Conservation (phyloP, 2,113 vertebrate species). For the Scomber japonicus region DNA sequence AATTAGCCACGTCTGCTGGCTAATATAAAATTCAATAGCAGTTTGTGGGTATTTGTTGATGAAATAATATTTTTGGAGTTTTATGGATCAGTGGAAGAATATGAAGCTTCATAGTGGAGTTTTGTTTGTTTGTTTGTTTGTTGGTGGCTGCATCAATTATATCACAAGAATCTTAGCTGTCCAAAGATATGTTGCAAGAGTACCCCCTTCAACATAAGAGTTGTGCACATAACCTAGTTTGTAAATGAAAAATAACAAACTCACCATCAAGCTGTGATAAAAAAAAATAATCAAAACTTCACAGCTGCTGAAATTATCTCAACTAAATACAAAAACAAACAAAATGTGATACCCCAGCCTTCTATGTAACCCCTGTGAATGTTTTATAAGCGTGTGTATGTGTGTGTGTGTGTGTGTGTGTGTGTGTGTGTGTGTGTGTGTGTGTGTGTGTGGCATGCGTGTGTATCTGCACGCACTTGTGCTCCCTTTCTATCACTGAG, state of each 20-base stretch:
- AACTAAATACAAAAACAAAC: constrained; percentile 1
- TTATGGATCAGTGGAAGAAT: too few species aligned
- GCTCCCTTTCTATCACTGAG: constrained; percentile 64
- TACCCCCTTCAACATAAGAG: too few species aligned
- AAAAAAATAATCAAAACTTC: background rate
- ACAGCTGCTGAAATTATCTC: constrained; percentile 12
- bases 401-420: background rate
- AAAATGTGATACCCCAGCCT: background rate
- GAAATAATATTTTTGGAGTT: too few species aligned
- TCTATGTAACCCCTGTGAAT: background rate
- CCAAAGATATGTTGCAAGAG: too few species aligned
- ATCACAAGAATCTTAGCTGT: too few species aligned
- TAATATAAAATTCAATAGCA: too few species aligned
- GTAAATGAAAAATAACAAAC: background rate
- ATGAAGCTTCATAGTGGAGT: too few species aligned
- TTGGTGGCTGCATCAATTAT: too few species aligned
- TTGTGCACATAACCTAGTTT: too few species aligned
- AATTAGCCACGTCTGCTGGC: too few species aligned
- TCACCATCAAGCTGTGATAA: background rate
- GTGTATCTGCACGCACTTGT: background rate
- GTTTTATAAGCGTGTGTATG: background rate
- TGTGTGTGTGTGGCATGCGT: background rate
- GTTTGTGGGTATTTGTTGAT: too few species aligned
- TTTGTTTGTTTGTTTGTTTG: too few species aligned
- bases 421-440: background rate